A percentile compares a stretch with the other conserved stretches of the same genome.
These are phyloP conservation scores for Lacerta viridis DNA, from an alignment of 2,797 vertebrate species.

Conservation along the genomic window DNA sequence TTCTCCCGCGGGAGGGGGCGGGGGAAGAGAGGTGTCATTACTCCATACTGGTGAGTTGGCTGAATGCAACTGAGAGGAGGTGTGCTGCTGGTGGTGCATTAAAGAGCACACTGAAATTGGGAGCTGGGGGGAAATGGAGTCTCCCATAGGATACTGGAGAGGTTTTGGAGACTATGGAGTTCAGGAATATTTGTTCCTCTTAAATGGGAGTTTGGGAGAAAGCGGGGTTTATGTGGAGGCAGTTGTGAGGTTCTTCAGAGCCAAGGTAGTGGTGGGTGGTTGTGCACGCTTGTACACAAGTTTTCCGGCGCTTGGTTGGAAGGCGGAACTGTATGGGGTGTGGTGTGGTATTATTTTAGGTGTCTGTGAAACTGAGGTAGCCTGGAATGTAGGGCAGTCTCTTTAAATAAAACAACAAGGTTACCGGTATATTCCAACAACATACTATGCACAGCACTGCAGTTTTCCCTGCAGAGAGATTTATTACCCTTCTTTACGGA, in stretches of 20 bases:
- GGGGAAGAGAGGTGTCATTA: no score
- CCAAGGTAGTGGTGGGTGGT: not conserved
- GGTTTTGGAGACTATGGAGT: not conserved
- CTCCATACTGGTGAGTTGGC: not conserved
- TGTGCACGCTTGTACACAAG: not conserved
- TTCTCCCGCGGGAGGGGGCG: no score
- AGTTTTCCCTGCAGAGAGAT: slow-evolving; percentile 13
- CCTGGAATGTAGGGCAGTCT: not conserved
- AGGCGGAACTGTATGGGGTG: not conserved
- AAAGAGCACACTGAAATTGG: not conserved
- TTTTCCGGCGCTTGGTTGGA: not conserved
- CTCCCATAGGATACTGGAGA: not conserved
- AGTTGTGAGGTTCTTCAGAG: not conserved
- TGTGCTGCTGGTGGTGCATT: not conserved
- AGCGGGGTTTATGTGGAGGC: not conserved
- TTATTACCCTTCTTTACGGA: slow-evolving; percentile 16
- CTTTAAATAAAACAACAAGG: slow-evolving; percentile 8
- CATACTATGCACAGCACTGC: not conserved
- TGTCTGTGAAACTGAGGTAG: slow-evolving; percentile 24
- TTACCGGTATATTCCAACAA: not conserved
- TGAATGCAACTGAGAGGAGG: not conserved
- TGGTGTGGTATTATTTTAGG: slow-evolving; percentile 1
- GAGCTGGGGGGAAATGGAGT: no score
- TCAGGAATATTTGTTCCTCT: not conserved
- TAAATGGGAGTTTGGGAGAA: not conserved